Conservation (phyloP, 2,113 vertebrate genomes). For the Tiliqua scincoides region DNA sequence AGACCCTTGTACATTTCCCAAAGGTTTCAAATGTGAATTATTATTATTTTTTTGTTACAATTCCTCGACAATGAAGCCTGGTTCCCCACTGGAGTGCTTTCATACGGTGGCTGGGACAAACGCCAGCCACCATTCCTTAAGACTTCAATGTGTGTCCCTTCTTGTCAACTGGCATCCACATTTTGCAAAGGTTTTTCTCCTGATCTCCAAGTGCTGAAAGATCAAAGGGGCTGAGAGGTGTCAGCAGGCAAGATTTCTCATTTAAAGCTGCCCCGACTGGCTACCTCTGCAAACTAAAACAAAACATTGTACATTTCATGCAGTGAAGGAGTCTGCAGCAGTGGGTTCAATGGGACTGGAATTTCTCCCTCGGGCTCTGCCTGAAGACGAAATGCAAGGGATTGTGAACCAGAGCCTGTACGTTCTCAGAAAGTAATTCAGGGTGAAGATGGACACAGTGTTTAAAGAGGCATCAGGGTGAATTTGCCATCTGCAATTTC, state of each 20-base stretch:
- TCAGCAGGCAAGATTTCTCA: background rate
- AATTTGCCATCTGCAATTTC: background rate
- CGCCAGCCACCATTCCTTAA: background rate
- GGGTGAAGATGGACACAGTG: background rate
- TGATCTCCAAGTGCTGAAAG: background rate
- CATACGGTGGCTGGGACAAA: constrained; percentile 8
- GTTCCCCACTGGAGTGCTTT: constrained; percentile 11
- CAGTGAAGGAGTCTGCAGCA: background rate
- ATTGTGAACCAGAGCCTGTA: background rate
- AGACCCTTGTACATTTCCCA: constrained; percentile 30
- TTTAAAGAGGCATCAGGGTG: background rate
- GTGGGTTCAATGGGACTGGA: background rate
- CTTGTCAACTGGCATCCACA: background rate
- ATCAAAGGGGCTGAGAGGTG: constrained; percentile 2
- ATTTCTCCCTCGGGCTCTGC: background rate
- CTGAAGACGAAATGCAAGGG: background rate
- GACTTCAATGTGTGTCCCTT: background rate
- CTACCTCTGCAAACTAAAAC: constrained; percentile 5
- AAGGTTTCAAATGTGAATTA: constrained; percentile 23
- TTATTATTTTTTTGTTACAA: background rate
- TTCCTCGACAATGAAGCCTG: constrained; percentile 3
- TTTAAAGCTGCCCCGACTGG: background rate
- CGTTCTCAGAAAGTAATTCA: background rate
- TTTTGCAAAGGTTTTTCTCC: background rate
- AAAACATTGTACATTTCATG: background rate